These are phyloP conservation scores for Empis livida DNA, from an alignment of 2,888 invertebrate genomes.

Conservation along the genomic window DNA sequence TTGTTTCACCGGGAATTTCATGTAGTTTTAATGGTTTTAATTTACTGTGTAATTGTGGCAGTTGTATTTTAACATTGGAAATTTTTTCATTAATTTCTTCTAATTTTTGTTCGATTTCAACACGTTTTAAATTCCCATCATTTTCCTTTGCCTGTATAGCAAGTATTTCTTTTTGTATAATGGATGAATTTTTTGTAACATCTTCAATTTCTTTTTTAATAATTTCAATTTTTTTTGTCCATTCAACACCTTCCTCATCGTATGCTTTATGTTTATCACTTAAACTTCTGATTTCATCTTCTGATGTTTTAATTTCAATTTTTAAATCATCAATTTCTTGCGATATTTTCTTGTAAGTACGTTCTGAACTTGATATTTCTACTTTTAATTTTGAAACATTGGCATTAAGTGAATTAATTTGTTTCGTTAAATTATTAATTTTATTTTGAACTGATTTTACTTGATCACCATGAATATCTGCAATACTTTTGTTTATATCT, in stretches of 20 bases:
- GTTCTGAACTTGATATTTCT: slow-evolving; percentile 49
- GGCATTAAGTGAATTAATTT: slow-evolving; percentile 56
- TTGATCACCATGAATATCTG: slow-evolving; percentile 52
- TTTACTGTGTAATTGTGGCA: slow-evolving; percentile 45
- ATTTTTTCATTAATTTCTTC: slow-evolving; percentile 45
- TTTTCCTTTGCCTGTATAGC: slow-evolving; percentile 50
- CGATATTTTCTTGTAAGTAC: slow-evolving; percentile 63
- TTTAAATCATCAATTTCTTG: slow-evolving; percentile 64
- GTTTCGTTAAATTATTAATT: slow-evolving; percentile 52
- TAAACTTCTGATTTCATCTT: slow-evolving; percentile 47
- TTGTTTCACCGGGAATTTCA: slow-evolving; percentile 39
- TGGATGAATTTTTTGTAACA: slow-evolving; percentile 43
- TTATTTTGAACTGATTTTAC: slow-evolving; percentile 58
- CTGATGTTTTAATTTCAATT: slow-evolving; percentile 53
- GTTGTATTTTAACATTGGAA: slow-evolving; percentile 41
- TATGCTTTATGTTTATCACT: slow-evolving; percentile 45
- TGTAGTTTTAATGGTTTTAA: slow-evolving; percentile 44
- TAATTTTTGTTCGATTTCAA: slow-evolving; percentile 63
- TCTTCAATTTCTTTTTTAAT: slow-evolving; percentile 43
- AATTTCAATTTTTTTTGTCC: slow-evolving; percentile 43
- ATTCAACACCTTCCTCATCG: slow-evolving; percentile 41
- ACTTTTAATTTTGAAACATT: slow-evolving; percentile 57
- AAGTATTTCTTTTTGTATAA: slow-evolving; percentile 50
- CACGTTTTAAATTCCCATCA: slow-evolving; percentile 51
- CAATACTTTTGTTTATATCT: slow-evolving; percentile 51